phyloP scores from a whole-genome alignment of 2,888 invertebrate species.

The Notocelia uddmanniana region DNA sequence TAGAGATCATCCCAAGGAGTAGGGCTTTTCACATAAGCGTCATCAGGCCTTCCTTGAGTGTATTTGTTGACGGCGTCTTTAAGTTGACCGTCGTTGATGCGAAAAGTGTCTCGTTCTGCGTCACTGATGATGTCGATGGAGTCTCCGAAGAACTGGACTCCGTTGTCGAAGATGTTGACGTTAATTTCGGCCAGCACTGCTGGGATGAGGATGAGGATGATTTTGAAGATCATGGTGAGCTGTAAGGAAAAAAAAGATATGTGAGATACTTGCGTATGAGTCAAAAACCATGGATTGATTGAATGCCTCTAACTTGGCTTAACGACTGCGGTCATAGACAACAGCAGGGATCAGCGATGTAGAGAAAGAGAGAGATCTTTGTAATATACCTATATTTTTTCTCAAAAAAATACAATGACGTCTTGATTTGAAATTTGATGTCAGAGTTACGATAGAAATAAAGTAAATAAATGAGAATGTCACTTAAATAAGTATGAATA shows the following conservation, averaged over 20 bases:
- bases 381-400: too few species aligned
- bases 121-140: conserved; percentile 31
- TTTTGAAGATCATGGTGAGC: conserved; percentile 30
- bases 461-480: background rate
- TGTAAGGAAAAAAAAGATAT: background rate
- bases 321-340: too few species aligned
- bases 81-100: conserved; percentile 31
- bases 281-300: background rate
- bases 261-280: background rate
- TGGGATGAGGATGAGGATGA: conserved; percentile 23
- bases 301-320: too few species aligned
- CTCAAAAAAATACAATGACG: too few species aligned
- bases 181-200: conserved; percentile 31
- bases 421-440: too few species aligned
- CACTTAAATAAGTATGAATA: background rate
- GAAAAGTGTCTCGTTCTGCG: conserved; percentile 21
- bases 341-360: too few species aligned
- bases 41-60: conserved; percentile 12
- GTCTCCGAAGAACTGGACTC: conserved; percentile 16
- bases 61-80: conserved; percentile 29
- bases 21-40: conserved; percentile 29
- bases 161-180: conserved; percentile 24
- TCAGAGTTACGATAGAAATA: background rate
- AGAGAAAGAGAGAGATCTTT: too few species aligned
- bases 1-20: conserved; percentile 36